phyloP scores from a whole-genome alignment of 30 jellyfish, hydroid and myxozoan genomes.

The Aurelia sp. region DNA sequence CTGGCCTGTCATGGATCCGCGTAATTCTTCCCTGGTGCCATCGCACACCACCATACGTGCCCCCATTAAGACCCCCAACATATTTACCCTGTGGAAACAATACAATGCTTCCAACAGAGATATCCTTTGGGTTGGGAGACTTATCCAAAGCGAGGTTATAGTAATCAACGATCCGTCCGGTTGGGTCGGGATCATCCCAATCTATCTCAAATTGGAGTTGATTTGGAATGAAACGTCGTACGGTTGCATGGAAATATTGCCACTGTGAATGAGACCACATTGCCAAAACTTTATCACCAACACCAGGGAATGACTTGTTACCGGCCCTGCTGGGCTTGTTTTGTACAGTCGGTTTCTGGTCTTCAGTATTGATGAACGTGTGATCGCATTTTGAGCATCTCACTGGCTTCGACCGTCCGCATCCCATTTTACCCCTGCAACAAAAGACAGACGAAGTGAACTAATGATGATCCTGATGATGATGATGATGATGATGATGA shows the following conservation, averaged over 20 bases:
- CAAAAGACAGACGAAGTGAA: too few relatives aligned
- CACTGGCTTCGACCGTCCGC: constrained; percentile 34
- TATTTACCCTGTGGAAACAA: constrained; percentile 78
- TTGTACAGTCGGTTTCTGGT: not conserved
- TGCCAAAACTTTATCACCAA: constrained; percentile 79
- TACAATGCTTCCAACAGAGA: constrained; percentile 74
- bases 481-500: too few relatives aligned
- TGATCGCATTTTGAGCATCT: constrained; percentile 48
- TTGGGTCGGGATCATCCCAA: constrained; percentile 93
- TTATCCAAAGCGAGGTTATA: constrained; percentile 78
- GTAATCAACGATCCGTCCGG: constrained; percentile 86
- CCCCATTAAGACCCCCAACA: constrained; percentile 28
- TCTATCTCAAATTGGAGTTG: constrained; percentile 77
- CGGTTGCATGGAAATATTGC: constrained; percentile 90
- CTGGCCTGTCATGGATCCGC: constrained; percentile 7
- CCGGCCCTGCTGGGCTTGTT: constrained; percentile 1
- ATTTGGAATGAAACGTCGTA: constrained; percentile 49
- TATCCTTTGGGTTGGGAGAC: constrained; percentile 66
- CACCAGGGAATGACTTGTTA: constrained; percentile 12
- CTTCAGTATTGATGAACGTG: constrained; percentile 18
- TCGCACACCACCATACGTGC: constrained; percentile 69
- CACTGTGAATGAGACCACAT: constrained; percentile 86
- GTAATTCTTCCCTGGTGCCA: constrained; percentile 87
- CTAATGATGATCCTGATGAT: too few relatives aligned
- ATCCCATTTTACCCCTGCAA: constrained; percentile 28